These are phyloP conservation scores for Araneus ventricosus DNA, from an alignment of 1,140 invertebrate genomes.

Conservation along the genomic window DNA sequence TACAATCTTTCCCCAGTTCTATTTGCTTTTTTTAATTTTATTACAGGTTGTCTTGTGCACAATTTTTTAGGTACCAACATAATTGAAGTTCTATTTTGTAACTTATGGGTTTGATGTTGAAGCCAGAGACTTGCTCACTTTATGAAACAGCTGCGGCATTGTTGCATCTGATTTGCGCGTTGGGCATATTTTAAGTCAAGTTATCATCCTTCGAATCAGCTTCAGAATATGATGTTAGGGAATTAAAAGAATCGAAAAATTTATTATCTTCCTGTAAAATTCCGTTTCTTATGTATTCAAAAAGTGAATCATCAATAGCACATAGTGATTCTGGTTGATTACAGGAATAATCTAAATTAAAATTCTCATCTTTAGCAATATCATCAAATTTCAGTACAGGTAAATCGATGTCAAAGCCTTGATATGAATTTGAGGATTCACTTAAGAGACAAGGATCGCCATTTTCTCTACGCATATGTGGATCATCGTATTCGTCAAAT, in stretches of 20 bases:
- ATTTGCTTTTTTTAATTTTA: no score
- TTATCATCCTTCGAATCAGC: slow-evolving; percentile 8
- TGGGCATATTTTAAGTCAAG: not conserved
- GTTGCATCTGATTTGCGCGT: no score
- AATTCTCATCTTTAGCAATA: not conserved
- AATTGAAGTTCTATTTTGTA: no score
- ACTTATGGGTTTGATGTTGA: no score
- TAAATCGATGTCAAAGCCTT: not conserved
- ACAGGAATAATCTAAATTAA: not conserved
- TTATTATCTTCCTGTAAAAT: not conserved
- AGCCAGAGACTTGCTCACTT: no score
- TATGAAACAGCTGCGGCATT: no score
- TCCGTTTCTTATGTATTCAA: not conserved
- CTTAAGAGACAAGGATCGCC: not conserved
- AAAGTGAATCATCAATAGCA: slow-evolving; percentile 12
- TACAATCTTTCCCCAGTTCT: no score
- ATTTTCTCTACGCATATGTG: not conserved
- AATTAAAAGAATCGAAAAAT: not conserved
- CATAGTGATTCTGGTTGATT: not conserved
- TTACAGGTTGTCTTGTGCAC: no score
- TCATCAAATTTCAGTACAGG: not conserved
- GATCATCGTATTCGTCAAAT: not conserved
- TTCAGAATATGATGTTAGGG: not conserved
- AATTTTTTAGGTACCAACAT: no score
- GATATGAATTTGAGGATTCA: not conserved